A percentile compares a stretch with the other conserved stretches of the same genome.
Evolutionary conservation across 2,113 vertebrate genomes (phyloP).

Genomic region (Butorides virescens): DNA sequence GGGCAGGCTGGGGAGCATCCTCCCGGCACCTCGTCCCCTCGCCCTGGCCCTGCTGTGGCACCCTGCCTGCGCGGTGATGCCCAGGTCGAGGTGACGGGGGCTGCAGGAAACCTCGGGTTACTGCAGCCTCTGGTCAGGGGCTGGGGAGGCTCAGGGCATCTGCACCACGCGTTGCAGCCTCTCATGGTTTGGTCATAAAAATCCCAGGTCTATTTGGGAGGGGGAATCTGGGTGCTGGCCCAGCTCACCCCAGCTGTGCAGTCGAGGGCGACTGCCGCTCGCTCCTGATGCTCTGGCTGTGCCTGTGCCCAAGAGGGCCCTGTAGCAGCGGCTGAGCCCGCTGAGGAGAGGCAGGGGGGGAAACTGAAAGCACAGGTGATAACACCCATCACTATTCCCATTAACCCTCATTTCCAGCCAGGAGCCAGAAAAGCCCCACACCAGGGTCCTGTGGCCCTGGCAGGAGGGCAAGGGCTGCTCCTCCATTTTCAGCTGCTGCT

Average conservation of each 20-base stretch:
- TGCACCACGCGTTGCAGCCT: neutral
- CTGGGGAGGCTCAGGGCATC: neutral
- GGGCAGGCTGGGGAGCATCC: neutral
- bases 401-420: neutral
- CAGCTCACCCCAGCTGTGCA: neutral
- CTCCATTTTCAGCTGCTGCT: neutral
- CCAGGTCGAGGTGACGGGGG: fast-evolving
- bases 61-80: neutral
- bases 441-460: fast-evolving
- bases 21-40: neutral
- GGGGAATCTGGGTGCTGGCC: neutral
- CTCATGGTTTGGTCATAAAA: neutral
- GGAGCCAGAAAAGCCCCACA: neutral
- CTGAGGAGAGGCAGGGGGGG: neutral
- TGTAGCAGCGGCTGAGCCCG: neutral
- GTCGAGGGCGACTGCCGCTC: neutral
- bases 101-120: neutral
- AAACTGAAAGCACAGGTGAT: neutral
- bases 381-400: fast-evolving
- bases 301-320: neutral
- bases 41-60: neutral
- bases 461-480: fast-evolving
- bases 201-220: neutral
- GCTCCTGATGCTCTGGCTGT: neutral
- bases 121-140: neutral